Evolutionary conservation across 92 coral and sea anemone species (phyloP).

Genomic region (Siderastrea radians): DNA sequence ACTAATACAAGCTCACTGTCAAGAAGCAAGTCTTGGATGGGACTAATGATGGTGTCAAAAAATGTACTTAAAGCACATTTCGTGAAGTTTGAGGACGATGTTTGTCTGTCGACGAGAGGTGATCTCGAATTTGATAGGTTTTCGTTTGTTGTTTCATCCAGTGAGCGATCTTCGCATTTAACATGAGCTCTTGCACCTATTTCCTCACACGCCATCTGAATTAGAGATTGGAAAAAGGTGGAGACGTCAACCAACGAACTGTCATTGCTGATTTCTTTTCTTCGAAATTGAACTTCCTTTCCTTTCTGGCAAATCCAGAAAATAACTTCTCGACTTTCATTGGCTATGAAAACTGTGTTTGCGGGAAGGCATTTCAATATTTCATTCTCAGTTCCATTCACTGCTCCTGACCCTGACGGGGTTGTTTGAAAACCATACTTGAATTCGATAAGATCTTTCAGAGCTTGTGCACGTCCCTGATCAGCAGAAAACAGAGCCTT

Average conservation of each 20-base stretch:
- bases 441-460: too few species aligned
- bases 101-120: too few species aligned
- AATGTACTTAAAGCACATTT: too few species aligned
- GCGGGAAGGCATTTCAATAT: background rate
- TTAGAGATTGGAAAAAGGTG: background rate
- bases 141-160: too few species aligned
- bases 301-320: background rate
- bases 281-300: background rate
- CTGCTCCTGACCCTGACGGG: background rate
- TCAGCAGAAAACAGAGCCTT: background rate
- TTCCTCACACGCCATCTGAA: background rate
- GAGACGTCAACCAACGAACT: background rate
- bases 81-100: too few species aligned
- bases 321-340: background rate
- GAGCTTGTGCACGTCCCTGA: too few species aligned
- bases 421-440: background rate
- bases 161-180: too few species aligned
- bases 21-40: too few species aligned
- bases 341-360: background rate
- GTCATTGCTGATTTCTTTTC: background rate
- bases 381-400: background rate
- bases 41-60: too few species aligned
- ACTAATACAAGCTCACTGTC: too few species aligned
- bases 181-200: background rate
- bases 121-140: too few species aligned